Evolutionary conservation across 2,888 invertebrate species (phyloP).

Genomic region (Pelosia muscerda): DNA sequence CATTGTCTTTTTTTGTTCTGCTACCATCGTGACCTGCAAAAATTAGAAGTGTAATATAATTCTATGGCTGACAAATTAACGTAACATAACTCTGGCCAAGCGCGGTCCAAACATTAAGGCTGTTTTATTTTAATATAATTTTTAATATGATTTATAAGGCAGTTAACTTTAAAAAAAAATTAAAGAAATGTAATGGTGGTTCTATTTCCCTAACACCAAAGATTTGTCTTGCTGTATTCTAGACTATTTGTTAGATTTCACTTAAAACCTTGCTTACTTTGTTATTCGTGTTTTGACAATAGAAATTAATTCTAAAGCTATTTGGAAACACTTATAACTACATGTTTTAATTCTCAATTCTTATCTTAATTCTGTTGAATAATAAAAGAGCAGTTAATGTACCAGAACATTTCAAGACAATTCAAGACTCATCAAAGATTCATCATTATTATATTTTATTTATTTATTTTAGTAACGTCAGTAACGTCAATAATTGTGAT

Average conservation of each 20-base stretch:
- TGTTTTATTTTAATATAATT: not conserved
- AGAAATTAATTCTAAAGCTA: not conserved
- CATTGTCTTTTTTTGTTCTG: conserved; percentile 20
- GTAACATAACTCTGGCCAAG: conserved; percentile 12
- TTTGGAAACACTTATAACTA: not conserved
- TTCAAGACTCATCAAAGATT: too few species aligned
- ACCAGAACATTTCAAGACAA: not conserved
- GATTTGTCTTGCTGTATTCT: not conserved
- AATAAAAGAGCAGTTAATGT: conserved; percentile 2
- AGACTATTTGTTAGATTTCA: not conserved
- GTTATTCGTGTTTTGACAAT: not conserved
- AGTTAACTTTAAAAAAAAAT: not conserved
- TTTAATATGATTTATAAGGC: not conserved
- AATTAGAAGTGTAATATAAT: conserved; percentile 41
- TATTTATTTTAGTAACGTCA: conserved; percentile 17
- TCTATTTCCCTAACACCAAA: too few species aligned
- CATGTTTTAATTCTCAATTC: not conserved
- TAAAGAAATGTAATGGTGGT: too few species aligned
- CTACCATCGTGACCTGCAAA: conserved; percentile 43
- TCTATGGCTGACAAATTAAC: conserved; percentile 37
- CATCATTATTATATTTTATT: conserved; percentile 9
- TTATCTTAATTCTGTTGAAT: not conserved
- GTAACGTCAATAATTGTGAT: conserved; percentile 37
- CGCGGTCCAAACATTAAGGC: not conserved
- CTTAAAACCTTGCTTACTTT: not conserved